Conservation (phyloP, 2,797 vertebrate species). For the Borostomias antarcticus region DNA sequence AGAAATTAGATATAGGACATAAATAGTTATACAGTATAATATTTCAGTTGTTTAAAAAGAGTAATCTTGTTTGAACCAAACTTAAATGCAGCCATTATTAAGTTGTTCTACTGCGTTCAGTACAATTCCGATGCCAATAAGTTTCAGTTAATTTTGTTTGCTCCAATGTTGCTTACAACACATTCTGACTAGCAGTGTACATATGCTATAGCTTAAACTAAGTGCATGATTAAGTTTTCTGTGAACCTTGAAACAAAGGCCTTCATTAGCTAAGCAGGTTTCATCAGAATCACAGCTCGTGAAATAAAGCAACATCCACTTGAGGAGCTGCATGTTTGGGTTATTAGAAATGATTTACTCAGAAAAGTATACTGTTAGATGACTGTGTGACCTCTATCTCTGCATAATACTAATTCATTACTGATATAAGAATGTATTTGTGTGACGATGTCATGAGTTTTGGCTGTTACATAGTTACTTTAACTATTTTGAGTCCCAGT, state of each 20-base stretch:
- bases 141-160: conserved; percentile 24
- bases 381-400: conserved; percentile 64
- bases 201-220: conserved; percentile 71
- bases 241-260: conserved; percentile 67
- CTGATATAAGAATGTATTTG: conserved; percentile 77
- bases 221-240: conserved; percentile 70
- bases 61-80: conserved; percentile 23
- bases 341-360: conserved; percentile 55
- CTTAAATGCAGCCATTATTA: conserved; percentile 7
- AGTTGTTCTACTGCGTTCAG: conserved; percentile 22
- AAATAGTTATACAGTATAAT: conserved; percentile 14
- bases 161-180: conserved; percentile 41
- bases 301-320: conserved; percentile 58
- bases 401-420: conserved; percentile 63
- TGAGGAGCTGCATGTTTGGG: conserved; percentile 71
- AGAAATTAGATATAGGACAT: conserved; percentile 48
- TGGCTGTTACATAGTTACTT: conserved; percentile 59
- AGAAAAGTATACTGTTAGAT: conserved; percentile 57
- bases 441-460: conserved; percentile 58
- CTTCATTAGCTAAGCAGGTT: conserved; percentile 68
- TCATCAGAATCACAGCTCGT: conserved; percentile 57
- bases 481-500: conserved; percentile 23
- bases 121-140: conserved; percentile 33
- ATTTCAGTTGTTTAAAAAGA: neutral
- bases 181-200: conserved; percentile 72